Conservation (phyloP, 2,113 vertebrate species). For the Cynocephalus volans region DNA sequence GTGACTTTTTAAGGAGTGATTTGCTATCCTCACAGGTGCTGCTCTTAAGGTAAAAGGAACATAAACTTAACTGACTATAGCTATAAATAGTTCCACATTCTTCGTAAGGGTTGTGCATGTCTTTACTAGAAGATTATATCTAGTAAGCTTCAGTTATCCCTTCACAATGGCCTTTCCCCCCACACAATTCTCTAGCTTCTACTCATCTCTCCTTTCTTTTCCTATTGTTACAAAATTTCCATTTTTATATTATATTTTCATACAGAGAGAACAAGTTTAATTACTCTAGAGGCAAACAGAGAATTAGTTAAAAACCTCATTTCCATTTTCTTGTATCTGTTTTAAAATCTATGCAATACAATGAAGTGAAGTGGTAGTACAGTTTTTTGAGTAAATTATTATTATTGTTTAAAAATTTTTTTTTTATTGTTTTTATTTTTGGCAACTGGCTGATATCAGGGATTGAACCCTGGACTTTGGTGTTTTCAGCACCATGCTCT, state of each 20-base stretch:
- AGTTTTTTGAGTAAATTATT: no score
- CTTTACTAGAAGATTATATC: background rate
- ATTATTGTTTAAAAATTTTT: no score
- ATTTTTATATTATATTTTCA: conserved; percentile 8
- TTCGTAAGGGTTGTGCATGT: background rate
- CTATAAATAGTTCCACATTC: conserved; percentile 4
- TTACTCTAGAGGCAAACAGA: conserved; percentile 55
- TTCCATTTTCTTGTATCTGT: conserved; percentile 35
- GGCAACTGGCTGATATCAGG: no score
- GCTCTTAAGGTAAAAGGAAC: background rate
- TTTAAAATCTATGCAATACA: background rate
- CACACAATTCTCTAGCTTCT: background rate
- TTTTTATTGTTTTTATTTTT: no score
- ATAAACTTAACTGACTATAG: conserved; percentile 30
- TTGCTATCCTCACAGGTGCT: conserved; percentile 23
- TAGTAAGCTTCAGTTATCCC: background rate
- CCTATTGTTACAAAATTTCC: background rate
- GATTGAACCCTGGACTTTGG: no score
- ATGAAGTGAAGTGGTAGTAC: background rate
- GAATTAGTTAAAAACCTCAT: background rate
- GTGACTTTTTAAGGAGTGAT: conserved; percentile 43
- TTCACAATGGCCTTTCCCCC: background rate
- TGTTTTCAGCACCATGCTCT: no score
- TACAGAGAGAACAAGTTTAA: background rate
- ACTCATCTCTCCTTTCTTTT: background rate